These are phyloP conservation scores for Perdix hodgsoniae DNA, from an alignment of 2,797 vertebrate species.

Conservation along the genomic window DNA sequence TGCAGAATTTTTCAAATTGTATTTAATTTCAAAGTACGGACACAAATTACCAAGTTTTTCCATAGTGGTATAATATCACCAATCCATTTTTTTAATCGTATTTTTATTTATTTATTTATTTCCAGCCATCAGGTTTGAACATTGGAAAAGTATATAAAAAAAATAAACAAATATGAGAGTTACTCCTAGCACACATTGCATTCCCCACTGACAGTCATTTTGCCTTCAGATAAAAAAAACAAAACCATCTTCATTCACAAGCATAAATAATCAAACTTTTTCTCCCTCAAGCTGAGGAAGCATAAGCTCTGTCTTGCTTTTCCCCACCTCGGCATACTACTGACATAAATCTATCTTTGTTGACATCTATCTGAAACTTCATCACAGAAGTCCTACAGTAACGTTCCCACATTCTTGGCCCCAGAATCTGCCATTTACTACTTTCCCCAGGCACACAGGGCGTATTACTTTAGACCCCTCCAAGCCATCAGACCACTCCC, in stretches of 20 bases:
- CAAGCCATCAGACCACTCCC: neutral
- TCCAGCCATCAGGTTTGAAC: neutral
- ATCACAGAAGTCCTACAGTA: neutral
- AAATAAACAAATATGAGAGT: neutral
- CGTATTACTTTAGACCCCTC: accelerated
- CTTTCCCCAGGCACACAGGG: neutral
- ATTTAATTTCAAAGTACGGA: neutral
- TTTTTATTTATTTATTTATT: too few relatives aligned
- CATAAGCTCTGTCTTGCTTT: neutral
- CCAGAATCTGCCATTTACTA: accelerated
- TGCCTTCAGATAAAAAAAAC: neutral
- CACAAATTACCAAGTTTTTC: neutral
- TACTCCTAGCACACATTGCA: neutral
- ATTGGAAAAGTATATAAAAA: neutral
- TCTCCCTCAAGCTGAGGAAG: neutral
- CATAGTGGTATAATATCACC: neutral
- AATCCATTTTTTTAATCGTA: too few relatives aligned
- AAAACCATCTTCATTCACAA: neutral
- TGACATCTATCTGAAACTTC: neutral
- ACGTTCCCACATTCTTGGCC: neutral
- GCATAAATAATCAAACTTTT: neutral
- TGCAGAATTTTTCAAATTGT: neutral
- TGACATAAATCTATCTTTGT: neutral
- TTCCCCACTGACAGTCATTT: neutral
- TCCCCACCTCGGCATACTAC: neutral